A percentile compares a stretch with the other conserved stretches of the same genome.
phyloP scores from a whole-genome alignment of 2,797 vertebrate genomes.

The Coendou prehensilis region DNA sequence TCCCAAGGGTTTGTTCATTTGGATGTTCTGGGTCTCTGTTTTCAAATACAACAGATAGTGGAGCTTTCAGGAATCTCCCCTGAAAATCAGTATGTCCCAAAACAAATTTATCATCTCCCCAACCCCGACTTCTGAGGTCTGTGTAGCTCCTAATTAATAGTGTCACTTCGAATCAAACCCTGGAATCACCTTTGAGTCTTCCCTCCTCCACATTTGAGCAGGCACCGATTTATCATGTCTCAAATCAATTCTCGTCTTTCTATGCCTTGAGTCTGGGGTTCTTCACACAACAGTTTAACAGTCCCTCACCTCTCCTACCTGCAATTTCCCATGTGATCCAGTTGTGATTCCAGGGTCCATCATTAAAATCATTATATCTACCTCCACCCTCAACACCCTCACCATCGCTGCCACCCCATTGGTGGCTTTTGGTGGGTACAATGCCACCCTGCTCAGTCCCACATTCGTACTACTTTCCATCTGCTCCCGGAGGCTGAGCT shows the following conservation, averaged over 20 bases:
- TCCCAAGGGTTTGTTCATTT: background rate
- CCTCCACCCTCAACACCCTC: no score
- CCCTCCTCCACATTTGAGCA: background rate
- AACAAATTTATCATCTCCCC: background rate
- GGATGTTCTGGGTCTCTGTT: background rate
- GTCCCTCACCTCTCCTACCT: background rate
- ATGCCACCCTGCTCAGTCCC: background rate
- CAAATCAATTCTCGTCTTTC: background rate
- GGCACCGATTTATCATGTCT: background rate
- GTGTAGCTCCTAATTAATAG: background rate
- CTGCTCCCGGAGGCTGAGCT: background rate
- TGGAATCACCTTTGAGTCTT: background rate
- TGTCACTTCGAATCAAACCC: background rate
- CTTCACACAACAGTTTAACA: no score
- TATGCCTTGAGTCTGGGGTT: background rate
- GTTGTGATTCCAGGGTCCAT: background rate
- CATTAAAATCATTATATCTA: background rate
- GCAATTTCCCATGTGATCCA: background rate
- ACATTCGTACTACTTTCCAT: background rate
- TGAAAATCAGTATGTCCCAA: background rate
- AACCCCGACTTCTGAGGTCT: background rate
- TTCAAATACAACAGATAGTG: background rate
- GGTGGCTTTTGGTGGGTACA: background rate
- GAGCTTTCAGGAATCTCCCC: no score
- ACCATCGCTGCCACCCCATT: fast-evolving